Conservation (phyloP, 2,113 vertebrate genomes). For the Zapus hudsonius region DNA sequence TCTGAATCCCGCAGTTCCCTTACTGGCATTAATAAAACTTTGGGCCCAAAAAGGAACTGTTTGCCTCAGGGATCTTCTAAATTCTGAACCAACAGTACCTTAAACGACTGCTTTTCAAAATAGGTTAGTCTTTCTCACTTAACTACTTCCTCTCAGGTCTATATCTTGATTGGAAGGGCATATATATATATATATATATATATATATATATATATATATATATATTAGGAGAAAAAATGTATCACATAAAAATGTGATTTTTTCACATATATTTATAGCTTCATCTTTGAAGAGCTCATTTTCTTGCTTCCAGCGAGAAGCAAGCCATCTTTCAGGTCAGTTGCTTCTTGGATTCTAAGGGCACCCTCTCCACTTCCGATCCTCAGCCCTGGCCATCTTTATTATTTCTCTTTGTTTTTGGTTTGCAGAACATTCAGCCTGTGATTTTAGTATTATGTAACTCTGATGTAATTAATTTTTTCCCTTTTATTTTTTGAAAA, state of each 20-base stretch:
- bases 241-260: neutral
- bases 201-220: neutral
- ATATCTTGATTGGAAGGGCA: neutral
- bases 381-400: neutral
- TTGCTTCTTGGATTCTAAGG: neutral
- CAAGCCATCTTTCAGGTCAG: neutral
- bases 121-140: neutral
- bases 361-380: neutral
- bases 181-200: rapidly evolving
- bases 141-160: neutral
- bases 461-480: neutral
- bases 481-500: neutral
- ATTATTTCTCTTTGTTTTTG: neutral
- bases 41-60: no score
- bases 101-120: neutral
- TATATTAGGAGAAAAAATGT: neutral
- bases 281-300: neutral
- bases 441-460: neutral
- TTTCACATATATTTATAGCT: neutral
- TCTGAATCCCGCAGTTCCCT: no score
- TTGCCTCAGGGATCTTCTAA: no score
- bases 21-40: no score
- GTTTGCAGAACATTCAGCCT: neutral
- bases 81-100: no score
- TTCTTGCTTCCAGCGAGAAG: neutral